Evolutionary conservation across 2,888 invertebrate genomes (phyloP).

Genomic region (Alentia gelatinosa): DNA sequence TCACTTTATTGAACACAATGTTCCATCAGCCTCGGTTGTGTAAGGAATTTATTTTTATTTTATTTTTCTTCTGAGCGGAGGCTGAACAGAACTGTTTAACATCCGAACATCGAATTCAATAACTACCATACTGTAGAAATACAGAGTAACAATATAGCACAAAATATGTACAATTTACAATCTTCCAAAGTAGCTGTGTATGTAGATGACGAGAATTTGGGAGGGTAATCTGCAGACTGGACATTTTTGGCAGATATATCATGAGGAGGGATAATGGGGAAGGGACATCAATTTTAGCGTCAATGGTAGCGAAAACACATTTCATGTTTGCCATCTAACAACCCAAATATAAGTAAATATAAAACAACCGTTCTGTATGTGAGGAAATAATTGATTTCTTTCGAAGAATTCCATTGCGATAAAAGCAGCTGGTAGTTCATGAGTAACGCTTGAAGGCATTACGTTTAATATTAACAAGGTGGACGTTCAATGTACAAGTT

Average conservation of each 20-base stretch:
- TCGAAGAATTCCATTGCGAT: too few species aligned
- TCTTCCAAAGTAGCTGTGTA: too few species aligned
- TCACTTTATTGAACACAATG: conserved; percentile 18
- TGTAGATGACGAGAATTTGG: not conserved
- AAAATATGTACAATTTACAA: conserved; percentile 39
- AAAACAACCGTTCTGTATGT: too few species aligned
- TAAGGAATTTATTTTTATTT: not conserved
- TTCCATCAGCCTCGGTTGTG: not conserved
- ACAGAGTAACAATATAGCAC: conserved; percentile 1
- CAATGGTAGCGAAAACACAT: not conserved
- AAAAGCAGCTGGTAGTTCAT: too few species aligned
- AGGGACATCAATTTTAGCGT: not conserved
- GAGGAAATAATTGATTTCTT: too few species aligned
- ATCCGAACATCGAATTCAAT: conserved; percentile 30
- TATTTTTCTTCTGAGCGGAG: not conserved
- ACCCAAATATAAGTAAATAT: not conserved
- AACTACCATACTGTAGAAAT: conserved; percentile 24
- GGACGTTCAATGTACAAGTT: not conserved
- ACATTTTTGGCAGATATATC: not conserved
- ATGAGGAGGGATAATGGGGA: not conserved
- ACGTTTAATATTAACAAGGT: too few species aligned
- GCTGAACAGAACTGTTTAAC: not conserved
- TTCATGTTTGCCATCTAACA: not conserved
- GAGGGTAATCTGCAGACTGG: not conserved
- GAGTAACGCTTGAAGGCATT: too few species aligned